A percentile compares a stretch with the other conserved stretches of the same genome.
These are phyloP conservation scores for Sebastes glaucus DNA, from an alignment of 2,797 vertebrate genomes.

Conservation along the genomic window DNA sequence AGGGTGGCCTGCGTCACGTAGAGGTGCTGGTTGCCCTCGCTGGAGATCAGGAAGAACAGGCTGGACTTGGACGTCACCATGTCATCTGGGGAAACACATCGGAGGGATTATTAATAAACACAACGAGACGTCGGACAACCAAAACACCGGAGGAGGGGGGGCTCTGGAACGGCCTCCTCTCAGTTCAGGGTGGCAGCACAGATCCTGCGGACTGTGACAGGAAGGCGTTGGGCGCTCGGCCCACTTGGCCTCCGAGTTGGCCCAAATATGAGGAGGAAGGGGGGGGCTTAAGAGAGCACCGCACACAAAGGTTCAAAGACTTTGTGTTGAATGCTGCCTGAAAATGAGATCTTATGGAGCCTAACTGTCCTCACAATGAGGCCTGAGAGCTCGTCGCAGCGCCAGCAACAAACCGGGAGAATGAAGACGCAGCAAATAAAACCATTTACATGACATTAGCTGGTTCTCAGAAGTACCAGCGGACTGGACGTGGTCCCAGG, in stretches of 20 bases:
- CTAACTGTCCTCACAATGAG: conserved; percentile 55
- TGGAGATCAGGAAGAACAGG: conserved; percentile 96
- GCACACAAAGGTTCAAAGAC: conserved; percentile 65
- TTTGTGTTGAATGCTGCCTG: conserved; percentile 49
- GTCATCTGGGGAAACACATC: conserved; percentile 83
- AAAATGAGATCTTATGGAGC: conserved; percentile 52
- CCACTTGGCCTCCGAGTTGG: conserved; percentile 59
- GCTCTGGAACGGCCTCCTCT: neutral
- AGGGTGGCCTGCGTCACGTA: conserved; percentile 92
- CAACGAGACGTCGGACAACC: too few species aligned
- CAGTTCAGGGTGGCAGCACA: conserved; percentile 37
- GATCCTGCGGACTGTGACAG: conserved; percentile 46
- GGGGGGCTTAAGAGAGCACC: conserved; percentile 28
- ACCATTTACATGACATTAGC: conserved; percentile 47
- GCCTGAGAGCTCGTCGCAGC: conserved; percentile 13
- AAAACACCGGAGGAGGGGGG: neutral
- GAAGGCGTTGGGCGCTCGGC: conserved; percentile 43
- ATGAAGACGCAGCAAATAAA: conserved; percentile 21
- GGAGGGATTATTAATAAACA: neutral
- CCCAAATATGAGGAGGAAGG: conserved; percentile 47
- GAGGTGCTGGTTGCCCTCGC: conserved; percentile 96
- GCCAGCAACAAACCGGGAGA: conserved; percentile 41
- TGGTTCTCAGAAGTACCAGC: conserved; percentile 3
- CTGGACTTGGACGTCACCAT: conserved; percentile 91
- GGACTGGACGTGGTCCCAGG: conserved; percentile 10